Evolutionary conservation across 2,888 invertebrate species (phyloP).

Genomic region (Euzetes globulus): DNA sequence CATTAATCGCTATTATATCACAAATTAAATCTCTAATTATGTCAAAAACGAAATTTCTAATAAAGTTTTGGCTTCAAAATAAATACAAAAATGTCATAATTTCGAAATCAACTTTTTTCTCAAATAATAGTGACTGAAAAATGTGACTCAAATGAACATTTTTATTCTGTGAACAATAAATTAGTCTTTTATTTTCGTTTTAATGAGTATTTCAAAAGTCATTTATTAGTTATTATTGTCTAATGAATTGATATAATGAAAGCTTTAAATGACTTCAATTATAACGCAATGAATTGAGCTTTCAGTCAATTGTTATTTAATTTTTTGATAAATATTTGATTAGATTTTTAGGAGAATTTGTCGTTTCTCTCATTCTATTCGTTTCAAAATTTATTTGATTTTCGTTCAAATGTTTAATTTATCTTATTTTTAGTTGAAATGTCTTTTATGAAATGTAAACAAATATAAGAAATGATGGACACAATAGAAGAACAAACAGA

Average conservation of each 20-base stretch:
- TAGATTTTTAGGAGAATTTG: neutral
- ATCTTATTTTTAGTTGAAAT: neutral
- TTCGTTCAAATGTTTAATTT: neutral
- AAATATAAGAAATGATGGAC: constrained; percentile 29
- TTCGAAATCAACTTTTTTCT: neutral
- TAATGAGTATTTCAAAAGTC: neutral
- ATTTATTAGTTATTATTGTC: neutral
- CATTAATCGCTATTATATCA: neutral
- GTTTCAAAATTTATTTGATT: neutral
- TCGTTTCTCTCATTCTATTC: too few species aligned
- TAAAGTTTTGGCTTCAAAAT: neutral
- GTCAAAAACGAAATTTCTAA: neutral
- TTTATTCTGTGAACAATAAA: neutral
- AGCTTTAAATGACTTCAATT: neutral
- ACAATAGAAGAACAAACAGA: constrained; percentile 12
- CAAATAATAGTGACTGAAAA: too few species aligned
- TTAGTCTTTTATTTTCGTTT: neutral
- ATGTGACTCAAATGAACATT: neutral
- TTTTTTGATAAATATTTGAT: constrained; percentile 8
- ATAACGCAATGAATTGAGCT: neutral
- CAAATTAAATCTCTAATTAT: neutral
- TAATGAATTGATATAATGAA: neutral
- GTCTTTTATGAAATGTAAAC: constrained; percentile 27
- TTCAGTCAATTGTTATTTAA: neutral
- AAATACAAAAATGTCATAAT: neutral